phyloP scores from a whole-genome alignment of 2,888 invertebrate species.

The Cataglyphis livida region DNA sequence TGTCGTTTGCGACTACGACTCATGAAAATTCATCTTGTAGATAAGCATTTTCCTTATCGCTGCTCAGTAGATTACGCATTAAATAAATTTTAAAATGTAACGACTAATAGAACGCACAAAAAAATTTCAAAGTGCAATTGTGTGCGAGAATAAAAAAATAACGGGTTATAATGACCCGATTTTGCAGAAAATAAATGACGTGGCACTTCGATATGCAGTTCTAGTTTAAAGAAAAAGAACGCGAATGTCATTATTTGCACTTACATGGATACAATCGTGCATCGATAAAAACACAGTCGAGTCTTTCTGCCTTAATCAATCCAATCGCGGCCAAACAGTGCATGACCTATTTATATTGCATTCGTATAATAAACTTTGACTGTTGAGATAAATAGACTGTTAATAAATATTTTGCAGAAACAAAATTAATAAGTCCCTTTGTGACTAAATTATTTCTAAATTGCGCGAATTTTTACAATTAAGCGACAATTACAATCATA shows the following conservation, averaged over 20 bases:
- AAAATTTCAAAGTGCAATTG: background rate
- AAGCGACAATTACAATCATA: background rate
- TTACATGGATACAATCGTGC: constrained; percentile 21
- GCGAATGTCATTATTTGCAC: constrained; percentile 18
- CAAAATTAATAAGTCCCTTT: background rate
- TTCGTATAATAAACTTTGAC: constrained; percentile 7
- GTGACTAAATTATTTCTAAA: constrained; percentile 8
- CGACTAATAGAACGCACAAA: background rate
- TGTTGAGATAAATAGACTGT: constrained; percentile 29
- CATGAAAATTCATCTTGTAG: constrained; percentile 21
- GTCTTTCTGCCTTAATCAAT: constrained; percentile 29
- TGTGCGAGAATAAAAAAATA: background rate
- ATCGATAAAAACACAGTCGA: constrained; percentile 6
- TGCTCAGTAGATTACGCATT: background rate
- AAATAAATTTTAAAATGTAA: background rate
- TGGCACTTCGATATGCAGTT: background rate
- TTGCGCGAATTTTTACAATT: background rate
- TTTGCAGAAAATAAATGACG: constrained; percentile 11
- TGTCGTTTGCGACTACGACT: constrained; percentile 9
- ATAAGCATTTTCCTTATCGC: constrained; percentile 41
- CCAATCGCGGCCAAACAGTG: background rate
- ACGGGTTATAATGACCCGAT: constrained; percentile 1
- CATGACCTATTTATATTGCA: constrained; percentile 22
- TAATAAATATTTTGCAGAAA: constrained; percentile 34
- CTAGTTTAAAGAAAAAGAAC: background rate